A percentile compares a stretch with the other conserved stretches of the same genome.
phyloP scores from a whole-genome alignment of 1,140 invertebrate genomes.

The Drosophila grimshawi region DNA sequence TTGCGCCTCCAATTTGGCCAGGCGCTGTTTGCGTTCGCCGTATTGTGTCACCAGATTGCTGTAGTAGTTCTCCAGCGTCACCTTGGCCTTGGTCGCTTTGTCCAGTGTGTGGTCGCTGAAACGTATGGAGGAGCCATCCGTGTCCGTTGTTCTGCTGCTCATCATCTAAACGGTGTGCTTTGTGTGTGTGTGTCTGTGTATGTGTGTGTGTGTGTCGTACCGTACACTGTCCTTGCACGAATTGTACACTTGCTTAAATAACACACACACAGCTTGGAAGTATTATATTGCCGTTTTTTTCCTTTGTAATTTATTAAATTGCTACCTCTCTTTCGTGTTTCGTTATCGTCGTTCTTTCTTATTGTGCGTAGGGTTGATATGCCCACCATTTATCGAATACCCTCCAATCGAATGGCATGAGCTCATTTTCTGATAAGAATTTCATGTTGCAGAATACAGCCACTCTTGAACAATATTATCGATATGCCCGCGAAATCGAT shows the following conservation, averaged over 20 bases:
- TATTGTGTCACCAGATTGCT: slow-evolving; percentile 98
- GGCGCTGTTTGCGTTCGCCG: slow-evolving; percentile 96
- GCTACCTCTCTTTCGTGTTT: slow-evolving; percentile 73
- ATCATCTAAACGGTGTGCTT: slow-evolving; percentile 77
- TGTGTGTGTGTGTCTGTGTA: slow-evolving; percentile 32
- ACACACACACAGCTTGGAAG: slow-evolving; percentile 66
- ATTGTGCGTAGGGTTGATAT: slow-evolving; percentile 53
- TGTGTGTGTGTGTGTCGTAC: slow-evolving; percentile 53
- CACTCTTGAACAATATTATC: slow-evolving; percentile 7
- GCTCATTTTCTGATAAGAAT: slow-evolving; percentile 42
- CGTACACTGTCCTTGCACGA: slow-evolving; percentile 42
- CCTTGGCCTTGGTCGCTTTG: slow-evolving; percentile 99
- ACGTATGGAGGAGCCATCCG: slow-evolving; percentile 87
- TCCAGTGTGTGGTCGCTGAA: slow-evolving; percentile 98
- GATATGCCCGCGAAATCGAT: slow-evolving; percentile 4
- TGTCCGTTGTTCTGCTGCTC: slow-evolving; percentile 79
- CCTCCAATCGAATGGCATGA: slow-evolving; percentile 36
- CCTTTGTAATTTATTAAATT: slow-evolving; percentile 73
- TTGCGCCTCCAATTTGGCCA: slow-evolving; percentile 96
- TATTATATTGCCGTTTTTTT: slow-evolving; percentile 61
- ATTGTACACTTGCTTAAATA: slow-evolving; percentile 62
- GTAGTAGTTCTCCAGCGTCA: slow-evolving; percentile 99
- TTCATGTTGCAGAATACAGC: background rate
- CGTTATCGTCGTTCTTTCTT: slow-evolving; percentile 61
- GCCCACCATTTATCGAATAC: slow-evolving; percentile 27